phyloP scores from a whole-genome alignment of 2,797 vertebrate genomes.

The Acipenser transmontanus region DNA sequence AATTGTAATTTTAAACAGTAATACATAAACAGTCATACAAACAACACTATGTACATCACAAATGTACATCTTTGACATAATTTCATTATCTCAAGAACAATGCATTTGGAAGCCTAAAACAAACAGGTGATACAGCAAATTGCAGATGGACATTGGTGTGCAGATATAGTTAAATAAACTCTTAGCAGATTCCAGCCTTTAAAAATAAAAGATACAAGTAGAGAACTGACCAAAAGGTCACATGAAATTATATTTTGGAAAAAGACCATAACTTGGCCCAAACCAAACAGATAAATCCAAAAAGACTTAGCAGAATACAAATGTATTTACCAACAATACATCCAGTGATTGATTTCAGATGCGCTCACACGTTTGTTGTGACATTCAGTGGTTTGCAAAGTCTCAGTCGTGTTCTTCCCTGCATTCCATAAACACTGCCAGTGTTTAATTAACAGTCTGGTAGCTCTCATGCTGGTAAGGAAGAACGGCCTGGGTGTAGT shows the following conservation, averaged over 20 bases:
- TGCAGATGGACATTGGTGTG: no score
- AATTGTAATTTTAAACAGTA: no score
- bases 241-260: neutral
- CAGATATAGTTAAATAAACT: no score
- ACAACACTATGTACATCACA: no score
- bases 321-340: constrained; percentile 56
- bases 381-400: constrained; percentile 25
- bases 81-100: no score
- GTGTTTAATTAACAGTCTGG: constrained; percentile 46
- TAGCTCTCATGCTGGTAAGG: constrained; percentile 68
- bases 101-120: no score
- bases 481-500: constrained; percentile 63
- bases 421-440: constrained; percentile 23
- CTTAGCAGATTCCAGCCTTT: no score
- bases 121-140: no score
- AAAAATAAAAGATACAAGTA: no score
- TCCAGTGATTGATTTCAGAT: constrained; percentile 18
- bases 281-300: neutral
- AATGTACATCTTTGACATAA: no score
- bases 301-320: constrained; percentile 49
- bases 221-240: no score
- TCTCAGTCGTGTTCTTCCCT: constrained; percentile 30
- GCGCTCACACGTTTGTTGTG: constrained; percentile 31
- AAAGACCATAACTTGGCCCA: neutral
- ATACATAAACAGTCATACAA: no score